Base-by-base conservation (phyloP, 2,888 invertebrate species). In the Allygus modestus region DNA sequence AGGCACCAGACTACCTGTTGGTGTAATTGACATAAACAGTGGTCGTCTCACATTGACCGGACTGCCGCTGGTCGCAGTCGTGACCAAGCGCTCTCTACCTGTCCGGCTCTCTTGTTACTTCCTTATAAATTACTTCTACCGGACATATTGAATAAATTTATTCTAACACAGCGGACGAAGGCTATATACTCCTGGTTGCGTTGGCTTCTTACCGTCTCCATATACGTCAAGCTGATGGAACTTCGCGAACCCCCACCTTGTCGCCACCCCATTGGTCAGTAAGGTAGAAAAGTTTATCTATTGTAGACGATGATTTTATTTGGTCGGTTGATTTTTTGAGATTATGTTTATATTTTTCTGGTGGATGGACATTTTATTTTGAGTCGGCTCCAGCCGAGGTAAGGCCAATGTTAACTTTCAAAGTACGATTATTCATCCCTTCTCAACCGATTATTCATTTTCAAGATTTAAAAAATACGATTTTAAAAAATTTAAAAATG, bases 91-190 rank as follows among this genome's bases (percentile, higher is more conserved):
- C n/a, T n/a, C n/a, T 9, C 51, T n/a, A 51, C 51, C 23, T 20
- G 20, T 23, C 58, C 5, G 20, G 2, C 26, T 31, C 31, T 65
- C 65, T 65, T 26, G 26, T 65, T 65, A 65, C 65, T 65, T 58
- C 23, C 58, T 65, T 65, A 65, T 65, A 65, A 65, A 28, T 65
- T 65, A 65, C 54, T 65, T 28, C 12, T 2, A 15, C 65, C 28
- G 65, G 28, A 65, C 65, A 31, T 17, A 65, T 23, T 54, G 54
- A 23, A 54, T 23, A 54, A 54, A 54, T 54, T 23, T 23, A 54
- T 23, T 23, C 20, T 17, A 51, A 51, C 15, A 11, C 51, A 51
- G 51, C n/a, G 9, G 51, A 51, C 15, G 54, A 23, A 23, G 9
- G 12, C 46, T 15, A 46, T 17, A 46, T 17, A 46, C 46, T 46